Evolutionary conservation across 2,888 invertebrate genomes (phyloP), one percentile per base, ranked within the genome.

Genomic region (Epirrhoe tristata): DNA sequence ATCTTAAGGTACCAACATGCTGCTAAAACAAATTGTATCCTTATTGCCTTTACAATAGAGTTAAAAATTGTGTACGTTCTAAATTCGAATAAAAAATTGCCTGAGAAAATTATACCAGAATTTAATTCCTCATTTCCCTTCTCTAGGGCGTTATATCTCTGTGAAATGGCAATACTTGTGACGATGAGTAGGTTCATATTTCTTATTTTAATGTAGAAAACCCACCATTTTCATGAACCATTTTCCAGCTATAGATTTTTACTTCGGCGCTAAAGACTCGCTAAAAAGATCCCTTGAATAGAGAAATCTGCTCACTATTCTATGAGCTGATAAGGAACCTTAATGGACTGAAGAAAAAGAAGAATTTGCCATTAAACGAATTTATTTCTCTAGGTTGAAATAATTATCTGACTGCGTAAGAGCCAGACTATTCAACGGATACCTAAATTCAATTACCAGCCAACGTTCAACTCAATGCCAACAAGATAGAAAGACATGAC

Each of bases 61-160:
- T 66, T 58, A 48, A 32, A 62, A 39, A 7, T 58, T 59, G 57
- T 8, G 7, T 46, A 46, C 50, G 16, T 34, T 50, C 39, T 12
- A 43, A 12, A 43, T 43, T 43, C 39, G 55, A 58, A 72, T 70
- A 69, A 66, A 70, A 73, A 65, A 59, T 43, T 66, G 73, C 58
- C 66, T 50, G 56, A 58, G 58, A 36, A 58, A 75, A 70, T 74
- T 71, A 74, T 71, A 70, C 62, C 58, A 71, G 63, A 74, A 74
- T 73, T 74, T 71, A 73, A 75, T 75, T 74, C 51, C 62, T 55
- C 63, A 63, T 67, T 69, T 63, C 62, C 61, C 51, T 67, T 69
- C 67, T 55, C 67, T 60, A 48, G 62, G 68, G 62, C 52, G 59
- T 64, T 66, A 70, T 72, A 66, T 64, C 36, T 58, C 17, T 57